Conservation (phyloP, 2,113 vertebrate species). For the Dolichallabes microphthalmus region DNA sequence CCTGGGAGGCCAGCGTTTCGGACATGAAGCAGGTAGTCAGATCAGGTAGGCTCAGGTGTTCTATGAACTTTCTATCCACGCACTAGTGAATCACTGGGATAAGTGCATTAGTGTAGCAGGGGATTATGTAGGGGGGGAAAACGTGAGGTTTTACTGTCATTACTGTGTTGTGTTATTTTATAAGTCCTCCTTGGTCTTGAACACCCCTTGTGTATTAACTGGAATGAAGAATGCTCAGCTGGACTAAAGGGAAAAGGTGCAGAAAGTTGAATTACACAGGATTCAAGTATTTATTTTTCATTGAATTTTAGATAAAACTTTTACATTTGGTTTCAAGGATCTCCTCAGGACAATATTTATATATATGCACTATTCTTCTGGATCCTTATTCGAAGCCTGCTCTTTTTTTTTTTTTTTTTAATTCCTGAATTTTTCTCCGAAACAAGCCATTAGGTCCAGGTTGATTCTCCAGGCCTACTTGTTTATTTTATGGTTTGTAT, state of each 20-base stretch:
- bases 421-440: neutral
- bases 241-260: neutral
- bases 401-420: neutral
- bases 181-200: too few species aligned
- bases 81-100: too few species aligned
- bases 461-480: neutral
- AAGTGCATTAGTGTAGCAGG: too few species aligned
- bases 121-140: too few species aligned
- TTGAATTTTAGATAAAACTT: neutral
- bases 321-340: neutral
- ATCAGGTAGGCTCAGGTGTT: too few species aligned
- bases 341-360: neutral
- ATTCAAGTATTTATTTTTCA: neutral
- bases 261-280: neutral
- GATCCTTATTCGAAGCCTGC: neutral
- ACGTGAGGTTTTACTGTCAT: too few species aligned
- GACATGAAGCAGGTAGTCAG: too few species aligned
- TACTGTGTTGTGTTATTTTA: too few species aligned
- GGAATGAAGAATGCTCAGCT: neutral
- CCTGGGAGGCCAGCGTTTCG: too few species aligned
- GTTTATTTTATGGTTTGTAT: neutral
- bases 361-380: neutral
- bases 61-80: too few species aligned
- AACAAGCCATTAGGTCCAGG: neutral
- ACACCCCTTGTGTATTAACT: too few species aligned